A percentile compares a stretch with the other conserved stretches of the same genome.
These are phyloP conservation scores for Nannobrachium achirus DNA, from an alignment of 2,113 vertebrate species.

Conservation along the genomic window DNA sequence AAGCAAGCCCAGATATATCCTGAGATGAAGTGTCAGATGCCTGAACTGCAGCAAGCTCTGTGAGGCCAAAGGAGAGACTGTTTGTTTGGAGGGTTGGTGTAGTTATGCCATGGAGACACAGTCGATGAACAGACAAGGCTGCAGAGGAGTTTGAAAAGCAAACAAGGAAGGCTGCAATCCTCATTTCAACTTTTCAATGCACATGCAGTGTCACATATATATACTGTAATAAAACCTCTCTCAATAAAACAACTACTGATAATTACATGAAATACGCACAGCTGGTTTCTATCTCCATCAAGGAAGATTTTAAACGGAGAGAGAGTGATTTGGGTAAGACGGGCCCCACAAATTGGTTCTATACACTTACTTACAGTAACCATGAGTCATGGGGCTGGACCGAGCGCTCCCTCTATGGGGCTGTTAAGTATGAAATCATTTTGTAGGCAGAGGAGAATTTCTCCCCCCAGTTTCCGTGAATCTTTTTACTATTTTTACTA, in stretches of 20 bases:
- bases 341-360: conserved; percentile 30
- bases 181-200: not conserved
- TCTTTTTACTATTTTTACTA: no score
- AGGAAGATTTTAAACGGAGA: not conserved
- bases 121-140: not conserved
- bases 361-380: conserved; percentile 9
- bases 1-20: conserved; percentile 9
- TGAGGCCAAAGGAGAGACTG: conserved; percentile 14
- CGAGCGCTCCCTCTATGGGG: conserved; percentile 6
- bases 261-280: conserved; percentile 15
- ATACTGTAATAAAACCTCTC: no score
- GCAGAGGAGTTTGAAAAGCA: not conserved
- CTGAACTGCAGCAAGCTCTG: conserved; percentile 26
- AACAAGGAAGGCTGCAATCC: not conserved
- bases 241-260: no score
- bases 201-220: not conserved
- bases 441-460: no score
- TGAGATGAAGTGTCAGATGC: not conserved
- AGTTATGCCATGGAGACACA: conserved; percentile 29
- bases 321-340: conserved; percentile 10
- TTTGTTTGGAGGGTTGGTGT: conserved; percentile 50
- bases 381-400: conserved; percentile 24
- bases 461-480: no score
- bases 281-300: conserved; percentile 34
- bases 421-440: no score